Evolutionary conservation across 2,888 invertebrate genomes (phyloP), one percentile per base, ranked within the genome.

Genomic region (Therioaphis trifolii): DNA sequence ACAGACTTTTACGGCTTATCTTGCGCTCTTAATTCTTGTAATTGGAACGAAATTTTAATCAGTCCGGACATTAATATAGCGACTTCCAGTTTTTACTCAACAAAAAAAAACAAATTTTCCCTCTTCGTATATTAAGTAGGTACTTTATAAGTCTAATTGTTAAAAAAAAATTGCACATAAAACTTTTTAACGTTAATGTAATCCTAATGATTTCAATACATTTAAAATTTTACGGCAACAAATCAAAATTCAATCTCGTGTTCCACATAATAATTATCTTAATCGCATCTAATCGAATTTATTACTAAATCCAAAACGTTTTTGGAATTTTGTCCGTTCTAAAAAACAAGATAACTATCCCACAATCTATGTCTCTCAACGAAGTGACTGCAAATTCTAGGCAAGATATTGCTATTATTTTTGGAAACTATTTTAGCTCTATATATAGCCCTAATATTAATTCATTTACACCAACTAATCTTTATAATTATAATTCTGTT

Each of bases 371-470:
- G n/a, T 35, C 29, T 66, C 35, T 66, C 58, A 11, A 24, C 9
- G 58, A 24, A 11, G 21, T 21, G 12, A 21, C 58, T 24, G 12
- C 12, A 11, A 58, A 58, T 58, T 58, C 24, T 9, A 4, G 2
- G 21, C 58, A 66, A 66, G 18, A 40, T 66, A 40, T 66, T 66
- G 66, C 66, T 35, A 66, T 40, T 66, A 18, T 66, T 66, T 66
- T 66, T 66, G 18, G 66, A 0, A 66, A 66, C 2, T 40, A 35
- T n/a, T 66, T 66, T 40, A 40, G 66, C n/a, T 66, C 66, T 40
- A 15, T 66, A 40, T 66, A n/a, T 66, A 40, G 66, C 9, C n/a
- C 66, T 11, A 40, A 40, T 35, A n/a, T 7, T n/a, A 35, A n/a
- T 5, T 9, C n/a, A 3, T 11, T 21, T 5, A 40, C 35, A 5